A percentile compares a stretch with the other conserved stretches of the same genome.
These are phyloP conservation scores for Panzeria rudis DNA, from an alignment of 2,888 invertebrate genomes.

Conservation along the genomic window DNA sequence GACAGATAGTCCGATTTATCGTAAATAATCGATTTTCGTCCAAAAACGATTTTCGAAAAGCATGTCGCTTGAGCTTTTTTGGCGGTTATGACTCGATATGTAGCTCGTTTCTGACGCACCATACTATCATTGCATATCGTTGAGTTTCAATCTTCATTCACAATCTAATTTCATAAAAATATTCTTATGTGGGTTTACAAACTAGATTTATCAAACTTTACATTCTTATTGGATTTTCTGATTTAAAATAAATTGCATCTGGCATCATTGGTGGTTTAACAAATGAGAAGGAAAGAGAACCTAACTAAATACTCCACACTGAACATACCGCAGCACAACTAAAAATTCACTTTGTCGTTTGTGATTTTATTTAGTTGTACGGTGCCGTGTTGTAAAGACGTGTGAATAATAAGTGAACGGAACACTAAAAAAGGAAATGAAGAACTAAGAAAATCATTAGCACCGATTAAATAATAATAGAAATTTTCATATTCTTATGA, in stretches of 20 bases:
- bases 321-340: slow-evolving; percentile 47
- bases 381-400: slow-evolving; percentile 65
- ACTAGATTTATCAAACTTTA: no score
- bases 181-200: no score
- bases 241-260: neutral
- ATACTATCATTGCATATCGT: no score
- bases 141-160: no score
- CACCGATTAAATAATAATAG: slow-evolving; percentile 66
- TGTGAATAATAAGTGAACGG: slow-evolving; percentile 39
- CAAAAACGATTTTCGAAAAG: no score
- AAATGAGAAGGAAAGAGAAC: slow-evolving; percentile 37
- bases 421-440: slow-evolving; percentile 12
- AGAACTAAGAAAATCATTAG: slow-evolving; percentile 62
- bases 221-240: neutral
- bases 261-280: slow-evolving; percentile 10
- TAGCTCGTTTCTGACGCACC: no score
- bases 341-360: slow-evolving; percentile 48
- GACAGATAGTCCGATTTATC: no score
- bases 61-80: no score
- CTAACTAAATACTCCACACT: slow-evolving; percentile 30
- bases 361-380: slow-evolving; percentile 67
- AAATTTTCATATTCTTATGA: slow-evolving; percentile 41
- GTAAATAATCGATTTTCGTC: no score
- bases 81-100: no score
- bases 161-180: no score